Evolutionary conservation across 2,797 vertebrate genomes (phyloP).

Genomic region (Peromyscus nudipes): DNA sequence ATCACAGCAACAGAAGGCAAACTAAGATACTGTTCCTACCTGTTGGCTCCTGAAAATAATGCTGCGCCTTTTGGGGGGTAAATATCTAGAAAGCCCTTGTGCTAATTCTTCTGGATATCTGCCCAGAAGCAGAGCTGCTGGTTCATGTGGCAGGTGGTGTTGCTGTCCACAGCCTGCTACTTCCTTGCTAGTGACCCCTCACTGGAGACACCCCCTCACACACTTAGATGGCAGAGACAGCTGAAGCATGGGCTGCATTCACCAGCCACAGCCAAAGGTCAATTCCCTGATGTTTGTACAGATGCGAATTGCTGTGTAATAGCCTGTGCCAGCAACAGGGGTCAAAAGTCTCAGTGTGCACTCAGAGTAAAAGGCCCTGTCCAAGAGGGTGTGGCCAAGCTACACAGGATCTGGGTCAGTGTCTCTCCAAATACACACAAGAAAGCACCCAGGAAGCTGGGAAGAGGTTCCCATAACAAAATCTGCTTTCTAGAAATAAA

Average conservation of each 20-base stretch:
- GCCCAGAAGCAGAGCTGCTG: not conserved
- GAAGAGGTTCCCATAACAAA: not conserved
- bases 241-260: fast-evolving
- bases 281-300: not conserved
- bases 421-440: not conserved
- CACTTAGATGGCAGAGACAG: not conserved
- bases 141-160: not conserved
- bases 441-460: not conserved
- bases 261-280: not conserved
- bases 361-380: not conserved
- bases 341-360: not conserved
- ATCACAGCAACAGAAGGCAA: not conserved
- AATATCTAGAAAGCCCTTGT: not conserved
- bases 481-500: not conserved
- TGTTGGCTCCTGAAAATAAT: not conserved
- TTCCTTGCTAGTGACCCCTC: not conserved
- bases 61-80: fast-evolving
- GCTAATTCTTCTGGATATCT: not conserved
- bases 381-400: fast-evolving
- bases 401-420: not conserved
- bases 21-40: not conserved
- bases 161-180: not conserved
- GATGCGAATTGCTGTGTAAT: not conserved
- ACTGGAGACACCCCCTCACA: not conserved
- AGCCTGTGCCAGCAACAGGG: fast-evolving